Base-by-base conservation (phyloP, 37 sponge, comb jelly and placozoan species). In the Halichondria panicea region DNA sequence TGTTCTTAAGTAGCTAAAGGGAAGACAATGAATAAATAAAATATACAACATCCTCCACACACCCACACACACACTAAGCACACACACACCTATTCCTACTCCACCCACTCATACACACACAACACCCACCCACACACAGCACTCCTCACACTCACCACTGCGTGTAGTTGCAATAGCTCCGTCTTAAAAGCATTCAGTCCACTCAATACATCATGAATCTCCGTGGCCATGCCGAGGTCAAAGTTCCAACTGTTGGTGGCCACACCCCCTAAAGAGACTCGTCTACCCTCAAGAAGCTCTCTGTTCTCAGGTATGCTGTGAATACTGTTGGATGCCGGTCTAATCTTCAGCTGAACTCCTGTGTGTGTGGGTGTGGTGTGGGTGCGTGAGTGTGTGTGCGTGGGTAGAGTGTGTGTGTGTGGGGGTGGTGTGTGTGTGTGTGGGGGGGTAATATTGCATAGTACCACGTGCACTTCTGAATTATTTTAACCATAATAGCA, bases 141-240 rank as follows among this genome's bases (percentile, higher is more conserved):
- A 11, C 6, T 24, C 24, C 5, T 44, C 54, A 11, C 21, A 66
- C 82, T 64, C 31, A 82, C 89, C 55, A 83, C 12, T 6, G 70
- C 50, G 39, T 83, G 84, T 5, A 89, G 71, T 37, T 79, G 70
- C 45, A 89, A 50, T 0, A 89, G 65, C 37, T 83, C 78, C 11
- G 74, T 53, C 66, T 89, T 89, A 56, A 89, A 75, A 28, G 68
- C 76, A 32, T 11, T 62, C 41, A 89, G 48, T 22, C 79, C 80
- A 0, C 34, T 27, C 76, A 89, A 5, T 4, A 78, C 70, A 15
- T 21, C 57, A 4, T 48, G 71, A 46, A 71, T 74, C 37, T 83
- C 75, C 66, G 46, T 12, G 1, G 68, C 1, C 39, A 53, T 7
- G 37, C 35, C 43, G 34, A 65, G 6, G 66, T 22, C 50, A 46